These are phyloP conservation scores for Sandelia bainsii DNA, from an alignment of 2,797 vertebrate species.

Conservation along the genomic window DNA sequence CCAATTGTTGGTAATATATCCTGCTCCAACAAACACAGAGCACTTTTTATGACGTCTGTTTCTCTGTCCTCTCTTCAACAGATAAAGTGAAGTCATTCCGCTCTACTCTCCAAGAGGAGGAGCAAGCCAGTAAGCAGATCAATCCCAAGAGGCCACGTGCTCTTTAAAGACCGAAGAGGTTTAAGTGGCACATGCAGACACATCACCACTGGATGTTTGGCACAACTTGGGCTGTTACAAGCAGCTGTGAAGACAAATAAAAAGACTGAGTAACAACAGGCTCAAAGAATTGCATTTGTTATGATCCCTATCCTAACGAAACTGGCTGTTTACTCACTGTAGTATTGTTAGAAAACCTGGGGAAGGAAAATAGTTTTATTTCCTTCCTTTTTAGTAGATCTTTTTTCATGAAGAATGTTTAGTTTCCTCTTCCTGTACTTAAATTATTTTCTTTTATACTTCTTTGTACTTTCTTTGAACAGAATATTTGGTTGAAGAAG, in stretches of 20 bases:
- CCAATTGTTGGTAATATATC: background rate
- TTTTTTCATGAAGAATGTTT: constrained; percentile 56
- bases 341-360: constrained; percentile 55
- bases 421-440: constrained; percentile 59
- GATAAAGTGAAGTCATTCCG: constrained; percentile 99
- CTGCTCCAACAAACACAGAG: background rate
- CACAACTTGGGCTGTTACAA: constrained; percentile 60
- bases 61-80: constrained; percentile 66
- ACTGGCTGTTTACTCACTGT: constrained; percentile 49
- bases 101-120: constrained; percentile 94
- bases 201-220: constrained; percentile 75
- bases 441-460: constrained; percentile 82
- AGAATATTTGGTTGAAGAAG: constrained; percentile 56
- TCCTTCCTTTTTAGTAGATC: constrained; percentile 48
- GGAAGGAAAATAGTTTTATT: constrained; percentile 55
- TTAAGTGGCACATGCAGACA: constrained; percentile 47
- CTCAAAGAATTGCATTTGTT: constrained; percentile 53
- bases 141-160: constrained; percentile 93
- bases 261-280: constrained; percentile 60
- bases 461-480: constrained; percentile 75
- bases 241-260: constrained; percentile 61
- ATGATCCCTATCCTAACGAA: constrained; percentile 56
- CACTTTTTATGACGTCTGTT: background rate
- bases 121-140: constrained; percentile 99
- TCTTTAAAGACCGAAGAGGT: constrained; percentile 70